Base-by-base conservation (phyloP, 30 jellyfish, hydroid and myxozoan genomes). In the Aurelia aurita complex sp. Pacific region DNA sequence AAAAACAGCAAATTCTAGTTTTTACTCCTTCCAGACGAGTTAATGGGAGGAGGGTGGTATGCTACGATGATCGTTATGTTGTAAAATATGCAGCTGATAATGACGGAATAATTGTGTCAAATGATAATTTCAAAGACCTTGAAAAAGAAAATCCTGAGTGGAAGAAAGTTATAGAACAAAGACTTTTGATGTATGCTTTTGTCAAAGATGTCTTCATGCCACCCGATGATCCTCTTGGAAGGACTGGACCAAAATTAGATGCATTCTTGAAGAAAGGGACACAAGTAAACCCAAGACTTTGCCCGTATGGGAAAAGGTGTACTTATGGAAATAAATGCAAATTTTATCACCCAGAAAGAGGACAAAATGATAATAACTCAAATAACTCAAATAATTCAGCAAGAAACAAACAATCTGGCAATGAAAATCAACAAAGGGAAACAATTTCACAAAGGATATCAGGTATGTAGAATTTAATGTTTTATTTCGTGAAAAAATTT, bases 171-270 rank as follows among this genome's bases (percentile, higher is more conserved):
- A 74, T 92, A 5, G 97, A 92, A 9, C 91, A 92, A 76, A 84
- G 89, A 63, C 70, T 92, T 11, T 68, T 92, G 77, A 92, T 92
- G 98, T 92, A 92, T 50, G 73, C 98, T 3, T 92, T 92, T 77
- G 98, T 92, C 11, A 92, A 92, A 19, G 96, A 92, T 54, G 76
- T 52, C 15, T 92, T 92, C 69, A 92, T 92, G 98, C 95, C 97
- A 0, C 98, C 98, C 11, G 98, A 92, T 86, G 98, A 92, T 55
- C 98, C 98, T 2, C 86, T 86, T 33, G 98, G 98, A 32, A 77
- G 98, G 60, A 88, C 67, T 64, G 98, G 98, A 10, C 98, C 98
- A 36, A 84, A 80, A 32, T 66, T 92, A 46, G 96, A 86, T 67
- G 89, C 83, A 35, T 92, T 92, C 62, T 81, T 92, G 77, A 73